Evolutionary conservation across 1,140 invertebrate genomes (phyloP), one percentile per base, ranked within the genome.

Genomic region (Drosophila subpulchrella): DNA sequence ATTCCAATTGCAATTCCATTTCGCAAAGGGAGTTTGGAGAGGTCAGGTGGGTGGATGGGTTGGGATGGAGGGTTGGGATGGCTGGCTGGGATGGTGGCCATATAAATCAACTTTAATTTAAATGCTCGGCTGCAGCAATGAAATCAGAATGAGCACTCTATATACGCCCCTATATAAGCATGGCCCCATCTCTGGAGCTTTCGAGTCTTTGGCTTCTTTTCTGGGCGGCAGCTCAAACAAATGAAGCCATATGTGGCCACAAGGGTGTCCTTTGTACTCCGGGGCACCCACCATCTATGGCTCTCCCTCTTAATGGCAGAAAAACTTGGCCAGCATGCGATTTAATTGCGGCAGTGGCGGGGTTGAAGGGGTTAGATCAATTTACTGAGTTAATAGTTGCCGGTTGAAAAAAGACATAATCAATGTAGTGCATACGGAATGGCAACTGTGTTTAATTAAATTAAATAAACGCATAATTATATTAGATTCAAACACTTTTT

Each of bases 41-140:
- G 42, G 39, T 30, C 36, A 17, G 57, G 15, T 41, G 42, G 42
- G 15, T 10, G 32, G 32, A 10, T 10, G 32, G 32, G 32, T 34
- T 34, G 8, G 54, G 27, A 10, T 20, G 42, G 6, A 11, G 11
- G 3, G 24, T 6, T 39, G 48, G 11, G 2, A 20, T 57, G 17
- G 15, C 39, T 39, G 30, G n/a, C 27, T 7, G 6, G 30, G 6
- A 6, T 42, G 53, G 15, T 32, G 54, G 61, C 50, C 63, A 60
- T 77, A 86, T 86, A 88, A 86, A 88, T 86, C 83, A 86, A 86
- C 75, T 88, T 79, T 88, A 88, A 86, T 83, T 86, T 88, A 82
- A 88, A 86, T 82, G 76, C 65, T 48, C 36, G 46, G 63, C 48
- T 38, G 50, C 57, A 56, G 79, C 67, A 59, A 58, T 73, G 70